Conservation (phyloP, 2,797 vertebrate species). For the Sebastes kiyomatsui region DNA sequence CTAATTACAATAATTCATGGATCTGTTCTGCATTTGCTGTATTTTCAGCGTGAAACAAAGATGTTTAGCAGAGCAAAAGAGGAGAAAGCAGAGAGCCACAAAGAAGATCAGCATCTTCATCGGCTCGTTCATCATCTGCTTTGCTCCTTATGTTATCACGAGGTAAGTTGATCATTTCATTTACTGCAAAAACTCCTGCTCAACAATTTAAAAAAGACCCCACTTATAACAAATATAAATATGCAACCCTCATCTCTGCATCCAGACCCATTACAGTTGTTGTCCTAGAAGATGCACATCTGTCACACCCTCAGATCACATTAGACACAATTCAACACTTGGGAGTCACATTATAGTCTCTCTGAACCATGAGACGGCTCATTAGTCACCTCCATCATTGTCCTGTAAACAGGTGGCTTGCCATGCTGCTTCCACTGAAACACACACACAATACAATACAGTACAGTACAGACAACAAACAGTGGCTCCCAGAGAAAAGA, state of each 20-base stretch:
- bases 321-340: background rate
- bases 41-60: slow-evolving; percentile 85
- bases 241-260: background rate
- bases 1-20: too few species aligned
- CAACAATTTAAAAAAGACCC: background rate
- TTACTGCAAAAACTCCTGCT: slow-evolving; percentile 11
- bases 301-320: slow-evolving; percentile 3
- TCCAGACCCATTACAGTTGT: slow-evolving; percentile 2
- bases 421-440: background rate
- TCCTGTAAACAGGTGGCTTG: slow-evolving; percentile 3
- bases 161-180: slow-evolving; percentile 76
- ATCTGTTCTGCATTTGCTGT: slow-evolving; percentile 2
- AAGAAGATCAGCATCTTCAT: slow-evolving; percentile 92
- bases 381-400: background rate
- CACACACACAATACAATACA: background rate
- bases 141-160: slow-evolving; percentile 89
- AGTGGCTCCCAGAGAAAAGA: background rate
- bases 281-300: background rate
- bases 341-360: background rate
- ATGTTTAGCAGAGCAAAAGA: slow-evolving; percentile 87
- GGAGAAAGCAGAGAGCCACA: slow-evolving; percentile 84
- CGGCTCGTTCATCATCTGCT: slow-evolving; percentile 88
- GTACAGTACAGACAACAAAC: background rate
- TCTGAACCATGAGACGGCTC: background rate
- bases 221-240: background rate